Evolutionary conservation across 2,113 vertebrate genomes (phyloP).

Genomic region (Laticauda laticaudata): DNA sequence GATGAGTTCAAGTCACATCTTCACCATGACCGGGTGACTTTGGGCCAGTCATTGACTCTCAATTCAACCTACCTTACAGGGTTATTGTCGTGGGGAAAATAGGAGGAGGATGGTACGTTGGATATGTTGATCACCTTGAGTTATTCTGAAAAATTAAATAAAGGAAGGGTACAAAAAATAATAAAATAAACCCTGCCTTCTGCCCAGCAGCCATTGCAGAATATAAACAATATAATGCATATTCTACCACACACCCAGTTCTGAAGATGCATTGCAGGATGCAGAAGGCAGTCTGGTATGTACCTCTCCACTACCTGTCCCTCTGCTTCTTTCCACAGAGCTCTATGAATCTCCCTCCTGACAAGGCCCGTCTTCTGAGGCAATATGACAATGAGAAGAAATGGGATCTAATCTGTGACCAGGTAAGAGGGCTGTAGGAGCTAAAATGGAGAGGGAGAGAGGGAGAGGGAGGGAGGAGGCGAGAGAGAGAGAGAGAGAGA

Average conservation of each 20-base stretch:
- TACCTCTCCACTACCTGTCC: not conserved
- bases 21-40: not conserved
- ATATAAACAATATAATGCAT: not conserved
- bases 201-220: not conserved
- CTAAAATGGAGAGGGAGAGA: no score
- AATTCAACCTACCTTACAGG: not conserved
- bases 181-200: not conserved
- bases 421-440: slow-evolving; percentile 71
- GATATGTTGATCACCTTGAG: not conserved
- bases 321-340: slow-evolving; percentile 73
- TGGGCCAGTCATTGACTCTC: not conserved
- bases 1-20: not conserved
- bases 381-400: slow-evolving; percentile 98
- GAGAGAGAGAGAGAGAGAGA: no score
- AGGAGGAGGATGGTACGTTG: not conserved
- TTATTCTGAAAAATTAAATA: not conserved
- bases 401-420: slow-evolving; percentile 97
- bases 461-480: no score
- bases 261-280: not conserved
- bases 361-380: slow-evolving; percentile 91
- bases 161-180: not conserved
- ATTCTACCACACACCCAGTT: not conserved
- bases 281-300: no score
- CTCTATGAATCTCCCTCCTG: slow-evolving; percentile 96
- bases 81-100: not conserved